Evolutionary conservation across 2,888 invertebrate genomes (phyloP), one percentile per base, ranked within the genome.

Genomic region (Eurois occulta): DNA sequence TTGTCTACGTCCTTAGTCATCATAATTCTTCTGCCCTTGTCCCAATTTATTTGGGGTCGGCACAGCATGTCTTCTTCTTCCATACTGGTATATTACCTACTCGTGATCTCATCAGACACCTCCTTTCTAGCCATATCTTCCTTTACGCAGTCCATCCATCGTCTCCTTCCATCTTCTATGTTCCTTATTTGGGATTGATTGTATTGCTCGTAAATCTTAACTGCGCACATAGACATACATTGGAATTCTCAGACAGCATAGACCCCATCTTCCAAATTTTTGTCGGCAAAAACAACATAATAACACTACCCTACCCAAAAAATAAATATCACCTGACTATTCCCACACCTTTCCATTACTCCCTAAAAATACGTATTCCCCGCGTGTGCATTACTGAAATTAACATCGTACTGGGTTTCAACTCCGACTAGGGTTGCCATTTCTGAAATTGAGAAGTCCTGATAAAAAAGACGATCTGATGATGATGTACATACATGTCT

Each of bases 381-480:
- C 28, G 62, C 84, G 80, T 71, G 84, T 84, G 72, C 81, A 82
- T 82, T 82, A 82, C 81, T 48, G 32, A 81, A 75, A 82, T 82
- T 85, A 82, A 74, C 60, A 4, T 65, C 46, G 78, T 74, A 43
- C 88, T 62, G 48, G 64, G 68, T 75, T 80, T 74, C 80, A 78
- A 80, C 85, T 84, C 82, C 73, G 24, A 18, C n/a, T 28, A 65
- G 65, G 65, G 65, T 28, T 65, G 65, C 41, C 65, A 65, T 6
- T 41, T 41, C 3, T 38, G 7, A n/a, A 24, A 16, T 64, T 64
- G 64, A 64, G 13, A 64, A 24, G 2, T 64, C 6, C 11, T 24
- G 13, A 65, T 7, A 41, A n/a, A 64, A 21, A 46, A 18, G 21
- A 46, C 16, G 16, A 43, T 16, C 43, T 38, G n/a, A n/a, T n/a